These are phyloP conservation scores for Altica lythri DNA, from an alignment of 2,888 invertebrate genomes.

Conservation along the genomic window DNA sequence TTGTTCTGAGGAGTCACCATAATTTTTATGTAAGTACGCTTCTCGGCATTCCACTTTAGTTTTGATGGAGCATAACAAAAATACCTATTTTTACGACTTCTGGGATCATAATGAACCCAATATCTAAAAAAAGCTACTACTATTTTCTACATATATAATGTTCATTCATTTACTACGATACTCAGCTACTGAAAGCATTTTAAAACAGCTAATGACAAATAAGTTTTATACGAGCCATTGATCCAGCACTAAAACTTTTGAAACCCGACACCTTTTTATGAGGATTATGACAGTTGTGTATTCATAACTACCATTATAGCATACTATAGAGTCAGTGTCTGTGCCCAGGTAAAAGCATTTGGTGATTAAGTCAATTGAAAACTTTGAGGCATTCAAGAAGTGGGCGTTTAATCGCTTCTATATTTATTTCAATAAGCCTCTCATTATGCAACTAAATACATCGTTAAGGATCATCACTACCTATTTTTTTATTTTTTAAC, in stretches of 20 bases:
- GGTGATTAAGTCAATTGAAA: slow-evolving; percentile 28
- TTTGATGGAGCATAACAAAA: too few relatives aligned
- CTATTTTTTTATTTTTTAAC: slow-evolving; percentile 15
- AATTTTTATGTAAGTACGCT: too few relatives aligned
- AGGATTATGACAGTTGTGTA: slow-evolving; percentile 4
- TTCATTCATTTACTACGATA: too few relatives aligned
- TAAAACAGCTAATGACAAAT: background rate
- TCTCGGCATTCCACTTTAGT: too few relatives aligned
- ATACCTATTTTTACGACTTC: too few relatives aligned
- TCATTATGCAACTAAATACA: slow-evolving; percentile 31
- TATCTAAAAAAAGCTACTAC: too few relatives aligned
- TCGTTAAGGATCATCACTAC: slow-evolving; percentile 30
- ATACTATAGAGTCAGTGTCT: slow-evolving; percentile 7
- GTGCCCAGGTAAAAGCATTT: slow-evolving; percentile 27
- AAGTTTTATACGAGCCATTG: background rate
- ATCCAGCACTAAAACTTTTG: background rate
- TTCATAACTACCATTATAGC: slow-evolving; percentile 12
- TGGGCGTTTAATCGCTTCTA: slow-evolving; percentile 29
- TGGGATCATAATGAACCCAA: too few relatives aligned
- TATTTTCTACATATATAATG: too few relatives aligned
- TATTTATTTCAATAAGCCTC: slow-evolving; percentile 32
- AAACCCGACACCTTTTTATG: slow-evolving; percentile 1
- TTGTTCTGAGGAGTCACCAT: too few relatives aligned
- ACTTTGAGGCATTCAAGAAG: slow-evolving; percentile 15
- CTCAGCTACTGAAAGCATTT: too few relatives aligned